phyloP scores from a whole-genome alignment of 2,888 invertebrate genomes.

The Euzophera pinguis region DNA sequence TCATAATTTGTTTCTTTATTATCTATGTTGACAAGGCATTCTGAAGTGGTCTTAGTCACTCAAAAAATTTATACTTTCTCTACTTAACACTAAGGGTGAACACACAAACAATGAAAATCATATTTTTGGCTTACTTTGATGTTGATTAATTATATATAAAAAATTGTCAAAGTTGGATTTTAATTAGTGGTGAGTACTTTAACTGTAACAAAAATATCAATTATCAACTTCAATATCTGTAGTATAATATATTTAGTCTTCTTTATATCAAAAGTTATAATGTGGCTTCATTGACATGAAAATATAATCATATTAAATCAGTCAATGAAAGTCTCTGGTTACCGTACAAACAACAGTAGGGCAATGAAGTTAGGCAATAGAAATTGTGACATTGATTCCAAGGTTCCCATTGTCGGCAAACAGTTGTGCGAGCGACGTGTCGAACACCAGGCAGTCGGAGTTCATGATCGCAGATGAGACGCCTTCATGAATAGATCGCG shows the following conservation, averaged over 20 bases:
- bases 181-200: conserved; percentile 34
- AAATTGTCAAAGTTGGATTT: conserved; percentile 32
- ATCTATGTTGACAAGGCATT: conserved; percentile 52
- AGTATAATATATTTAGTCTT: conserved; percentile 24
- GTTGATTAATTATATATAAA: conserved; percentile 42
- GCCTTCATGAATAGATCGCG: conserved; percentile 98
- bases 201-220: conserved; percentile 39
- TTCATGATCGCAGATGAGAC: conserved; percentile 98
- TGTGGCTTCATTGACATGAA: conserved; percentile 37
- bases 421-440: conserved; percentile 97
- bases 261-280: conserved; percentile 17
- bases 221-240: conserved; percentile 26
- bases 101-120: conserved; percentile 53
- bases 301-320: conserved; percentile 41
- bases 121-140: conserved; percentile 70
- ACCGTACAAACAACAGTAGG: conserved; percentile 24
- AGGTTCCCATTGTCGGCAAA: conserved; percentile 99
- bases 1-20: conserved; percentile 42
- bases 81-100: conserved; percentile 71
- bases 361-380: conserved; percentile 84
- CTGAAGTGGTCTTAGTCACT: conserved; percentile 42
- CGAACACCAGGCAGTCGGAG: conserved; percentile 99
- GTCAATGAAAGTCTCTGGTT: conserved; percentile 36
- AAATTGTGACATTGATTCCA: conserved; percentile 99
- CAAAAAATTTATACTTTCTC: conserved; percentile 46